Conservation (phyloP, 64 coral and sea anemone species). For the Stichodactyla mertensii region DNA sequence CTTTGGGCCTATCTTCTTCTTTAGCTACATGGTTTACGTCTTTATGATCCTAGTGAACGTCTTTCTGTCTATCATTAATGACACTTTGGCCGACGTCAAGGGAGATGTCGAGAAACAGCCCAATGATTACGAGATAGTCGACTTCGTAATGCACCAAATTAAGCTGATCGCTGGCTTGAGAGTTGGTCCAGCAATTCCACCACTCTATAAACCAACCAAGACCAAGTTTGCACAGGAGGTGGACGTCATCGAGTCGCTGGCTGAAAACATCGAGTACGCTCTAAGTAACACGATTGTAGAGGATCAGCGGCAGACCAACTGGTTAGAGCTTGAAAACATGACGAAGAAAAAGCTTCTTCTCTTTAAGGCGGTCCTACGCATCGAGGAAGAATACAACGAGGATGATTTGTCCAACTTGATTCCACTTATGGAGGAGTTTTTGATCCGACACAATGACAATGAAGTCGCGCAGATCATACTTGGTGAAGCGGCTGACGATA, state of each 20-base stretch:
- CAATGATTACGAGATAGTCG: constrained; percentile 45
- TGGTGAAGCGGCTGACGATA: not conserved
- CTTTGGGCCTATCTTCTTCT: constrained; percentile 68
- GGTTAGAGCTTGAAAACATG: constrained; percentile 33
- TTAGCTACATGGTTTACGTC: constrained; percentile 41
- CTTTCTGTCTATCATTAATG: constrained; percentile 56
- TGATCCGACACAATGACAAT: not conserved
- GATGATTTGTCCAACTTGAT: constrained; percentile 61
- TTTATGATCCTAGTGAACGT: constrained; percentile 57
- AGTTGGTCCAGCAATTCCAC: constrained; percentile 35
- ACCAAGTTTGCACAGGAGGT: constrained; percentile 49
- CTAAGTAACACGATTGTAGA: constrained; percentile 46
- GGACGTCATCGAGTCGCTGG: constrained; percentile 31
- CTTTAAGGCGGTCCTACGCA: constrained; percentile 22
- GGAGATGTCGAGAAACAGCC: constrained; percentile 31
- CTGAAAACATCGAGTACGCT: constrained; percentile 51
- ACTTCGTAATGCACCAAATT: constrained; percentile 41
- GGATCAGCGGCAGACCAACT: constrained; percentile 59
- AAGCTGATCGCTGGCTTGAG: constrained; percentile 34
- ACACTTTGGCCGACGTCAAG: constrained; percentile 45
- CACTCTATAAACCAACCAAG: constrained; percentile 53
- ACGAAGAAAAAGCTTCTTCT: constrained; percentile 43
- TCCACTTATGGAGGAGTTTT: constrained; percentile 35
- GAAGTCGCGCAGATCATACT: not conserved
- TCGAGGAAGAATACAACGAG: constrained; percentile 47